A percentile compares a stretch with the other conserved stretches of the same genome.
Conservation (phyloP, 2,888 invertebrate species). For the Mellilla xanthometata region DNA sequence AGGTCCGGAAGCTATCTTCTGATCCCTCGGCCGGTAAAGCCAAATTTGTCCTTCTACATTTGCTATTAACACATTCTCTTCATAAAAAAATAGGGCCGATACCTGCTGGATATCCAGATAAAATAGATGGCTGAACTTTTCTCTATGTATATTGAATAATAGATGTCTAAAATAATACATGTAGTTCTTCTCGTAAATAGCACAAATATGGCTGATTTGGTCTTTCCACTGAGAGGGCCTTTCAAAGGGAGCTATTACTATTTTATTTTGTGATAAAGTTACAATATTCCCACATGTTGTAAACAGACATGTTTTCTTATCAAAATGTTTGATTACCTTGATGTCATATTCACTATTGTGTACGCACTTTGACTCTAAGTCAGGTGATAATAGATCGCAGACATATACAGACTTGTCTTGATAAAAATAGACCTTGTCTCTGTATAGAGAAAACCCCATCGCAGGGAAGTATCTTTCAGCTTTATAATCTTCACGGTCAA, state of each 20-base stretch:
- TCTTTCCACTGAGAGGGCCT: constrained; percentile 62
- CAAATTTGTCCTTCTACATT: constrained; percentile 57
- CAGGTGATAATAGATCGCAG: constrained; percentile 46
- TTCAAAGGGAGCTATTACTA: constrained; percentile 38
- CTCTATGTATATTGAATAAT: constrained; percentile 65
- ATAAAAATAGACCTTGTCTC: constrained; percentile 49
- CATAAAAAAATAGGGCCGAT: constrained; percentile 66
- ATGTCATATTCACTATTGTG: constrained; percentile 56
- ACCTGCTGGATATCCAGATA: constrained; percentile 67
- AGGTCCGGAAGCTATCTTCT: constrained; percentile 47
- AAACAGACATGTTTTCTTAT: constrained; percentile 48
- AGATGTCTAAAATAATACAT: constrained; percentile 65
- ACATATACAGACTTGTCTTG: constrained; percentile 54
- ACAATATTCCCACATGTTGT: constrained; percentile 64
- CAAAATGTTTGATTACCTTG: constrained; percentile 53
- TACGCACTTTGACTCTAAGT: constrained; percentile 48
- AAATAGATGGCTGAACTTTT: constrained; percentile 54
- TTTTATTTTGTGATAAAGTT: constrained; percentile 38
- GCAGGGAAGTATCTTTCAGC: constrained; percentile 58
- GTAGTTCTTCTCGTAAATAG: constrained; percentile 59
- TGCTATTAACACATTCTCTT: constrained; percentile 59
- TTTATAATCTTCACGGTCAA: constrained; percentile 38
- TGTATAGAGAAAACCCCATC: constrained; percentile 55
- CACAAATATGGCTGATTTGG: constrained; percentile 56
- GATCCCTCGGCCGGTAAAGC: constrained; percentile 59